Conservation (phyloP, 2,888 invertebrate genomes). For the Polyommatus iphigenia region DNA sequence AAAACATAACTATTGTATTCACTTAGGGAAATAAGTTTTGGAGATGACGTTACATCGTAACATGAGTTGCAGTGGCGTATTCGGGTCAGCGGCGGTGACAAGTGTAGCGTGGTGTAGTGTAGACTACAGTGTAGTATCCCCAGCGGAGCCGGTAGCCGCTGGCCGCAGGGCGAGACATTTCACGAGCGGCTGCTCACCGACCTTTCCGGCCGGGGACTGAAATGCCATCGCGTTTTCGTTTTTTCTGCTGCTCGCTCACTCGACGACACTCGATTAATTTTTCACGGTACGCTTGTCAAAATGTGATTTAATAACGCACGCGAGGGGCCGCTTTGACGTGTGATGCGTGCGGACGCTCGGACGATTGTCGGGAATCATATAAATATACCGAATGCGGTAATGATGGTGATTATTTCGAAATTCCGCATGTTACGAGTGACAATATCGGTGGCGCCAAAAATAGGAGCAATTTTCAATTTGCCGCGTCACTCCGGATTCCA, state of each 20-base stretch:
- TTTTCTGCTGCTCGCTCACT: constrained; percentile 65
- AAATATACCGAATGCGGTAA: constrained; percentile 42
- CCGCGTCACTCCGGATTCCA: constrained; percentile 80
- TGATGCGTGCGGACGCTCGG: constrained; percentile 49
- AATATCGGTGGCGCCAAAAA: constrained; percentile 76
- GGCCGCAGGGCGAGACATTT: constrained; percentile 66
- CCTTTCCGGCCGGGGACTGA: constrained; percentile 74
- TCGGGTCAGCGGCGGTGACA: constrained; percentile 39
- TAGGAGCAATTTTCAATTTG: constrained; percentile 78
- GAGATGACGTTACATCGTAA: constrained; percentile 7
- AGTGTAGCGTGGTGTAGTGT: constrained; percentile 40
- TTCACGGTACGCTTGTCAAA: constrained; percentile 80
- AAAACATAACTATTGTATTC: neutral
- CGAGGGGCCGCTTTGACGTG: constrained; percentile 73
- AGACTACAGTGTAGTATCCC: constrained; percentile 41
- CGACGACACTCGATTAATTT: constrained; percentile 79
- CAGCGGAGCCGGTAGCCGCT: constrained; percentile 51
- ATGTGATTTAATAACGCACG: constrained; percentile 75
- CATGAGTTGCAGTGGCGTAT: constrained; percentile 42
- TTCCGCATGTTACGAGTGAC: constrained; percentile 59
- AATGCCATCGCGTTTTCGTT: constrained; percentile 76
- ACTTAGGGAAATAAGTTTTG: neutral
- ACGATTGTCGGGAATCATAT: constrained; percentile 10
- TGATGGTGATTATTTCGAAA: constrained; percentile 44
- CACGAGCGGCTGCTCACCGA: constrained; percentile 71